A percentile compares a stretch with the other conserved stretches of the same genome.
Evolutionary conservation across 2,888 invertebrate genomes (phyloP).

Genomic region (Stenodera caucasica): DNA sequence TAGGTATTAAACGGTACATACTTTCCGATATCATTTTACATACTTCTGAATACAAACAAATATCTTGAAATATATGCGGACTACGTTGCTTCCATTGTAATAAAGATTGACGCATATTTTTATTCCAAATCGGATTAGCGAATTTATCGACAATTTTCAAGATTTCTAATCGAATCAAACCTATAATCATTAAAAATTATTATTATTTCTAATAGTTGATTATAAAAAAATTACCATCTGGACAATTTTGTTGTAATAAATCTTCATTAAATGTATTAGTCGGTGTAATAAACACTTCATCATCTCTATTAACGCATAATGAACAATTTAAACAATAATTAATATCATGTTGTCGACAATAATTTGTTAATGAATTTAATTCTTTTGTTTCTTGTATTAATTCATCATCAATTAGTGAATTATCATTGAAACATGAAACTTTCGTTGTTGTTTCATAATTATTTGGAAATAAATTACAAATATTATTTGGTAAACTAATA

Average conservation of each 20-base stretch:
- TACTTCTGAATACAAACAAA: constrained; percentile 92
- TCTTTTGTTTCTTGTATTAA: background rate
- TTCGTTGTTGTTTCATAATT: constrained; percentile 23
- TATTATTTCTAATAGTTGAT: no score
- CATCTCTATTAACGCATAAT: constrained; percentile 6
- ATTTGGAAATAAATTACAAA: constrained; percentile 64
- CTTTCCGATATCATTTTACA: constrained; percentile 76
- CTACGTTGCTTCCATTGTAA: constrained; percentile 74
- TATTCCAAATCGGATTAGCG: constrained; percentile 77
- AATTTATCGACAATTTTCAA: constrained; percentile 73
- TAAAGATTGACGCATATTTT: constrained; percentile 79
- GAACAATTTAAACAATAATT: constrained; percentile 15
- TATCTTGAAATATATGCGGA: constrained; percentile 75
- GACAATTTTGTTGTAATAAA: constrained; percentile 7
- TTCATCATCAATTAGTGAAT: constrained; percentile 11
- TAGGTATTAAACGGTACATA: constrained; percentile 78
- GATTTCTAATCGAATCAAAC: constrained; percentile 58
- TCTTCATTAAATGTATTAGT: background rate
- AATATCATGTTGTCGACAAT: constrained; percentile 14
- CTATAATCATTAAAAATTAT: constrained; percentile 30
- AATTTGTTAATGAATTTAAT: background rate
- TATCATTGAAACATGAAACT: constrained; percentile 11
- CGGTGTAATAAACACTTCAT: constrained; percentile 12
- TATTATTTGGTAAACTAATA: constrained; percentile 70
- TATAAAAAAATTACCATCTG: no score